These are phyloP conservation scores for Parochlus steinenii DNA, from an alignment of 2,888 invertebrate genomes.

Conservation along the genomic window DNA sequence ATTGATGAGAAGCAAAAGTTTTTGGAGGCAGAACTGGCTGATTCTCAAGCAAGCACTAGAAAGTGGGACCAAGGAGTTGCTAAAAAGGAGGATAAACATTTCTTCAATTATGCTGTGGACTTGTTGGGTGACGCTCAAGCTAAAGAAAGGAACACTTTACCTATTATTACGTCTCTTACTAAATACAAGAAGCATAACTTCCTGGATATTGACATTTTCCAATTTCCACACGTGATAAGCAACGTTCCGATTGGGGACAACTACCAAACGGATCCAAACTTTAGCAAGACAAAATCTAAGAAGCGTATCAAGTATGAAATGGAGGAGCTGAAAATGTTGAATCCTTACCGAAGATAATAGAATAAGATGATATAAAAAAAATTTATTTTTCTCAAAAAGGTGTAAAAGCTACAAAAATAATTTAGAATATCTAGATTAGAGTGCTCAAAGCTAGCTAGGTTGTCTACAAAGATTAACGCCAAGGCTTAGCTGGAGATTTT, in stretches of 20 bases:
- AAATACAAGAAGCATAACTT: slow-evolving; percentile 21
- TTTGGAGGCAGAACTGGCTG: too few relatives aligned
- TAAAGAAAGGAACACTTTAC: slow-evolving; percentile 23
- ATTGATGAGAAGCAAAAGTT: too few relatives aligned
- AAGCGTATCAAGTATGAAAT: slow-evolving; percentile 14
- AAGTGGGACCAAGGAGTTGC: too few relatives aligned
- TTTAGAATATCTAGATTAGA: too few relatives aligned
- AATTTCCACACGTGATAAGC: slow-evolving; percentile 22
- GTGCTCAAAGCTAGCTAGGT: too few relatives aligned
- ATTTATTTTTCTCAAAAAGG: too few relatives aligned
- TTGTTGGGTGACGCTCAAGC: slow-evolving; percentile 21
- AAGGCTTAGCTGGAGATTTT: too few relatives aligned
- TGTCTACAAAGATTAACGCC: too few relatives aligned
- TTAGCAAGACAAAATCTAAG: not conserved
- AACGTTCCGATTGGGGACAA: slow-evolving; percentile 20
- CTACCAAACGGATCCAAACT: not conserved
- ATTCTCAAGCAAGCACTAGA: too few relatives aligned
- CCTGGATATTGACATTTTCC: slow-evolving; percentile 19
- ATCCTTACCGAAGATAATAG: slow-evolving; percentile 13
- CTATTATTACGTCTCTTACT: slow-evolving; percentile 21
- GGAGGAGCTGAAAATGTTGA: slow-evolving; percentile 14
- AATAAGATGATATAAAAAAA: too few relatives aligned
- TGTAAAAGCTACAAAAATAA: too few relatives aligned
- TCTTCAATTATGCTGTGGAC: slow-evolving; percentile 21
- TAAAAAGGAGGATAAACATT: slow-evolving; percentile 22